A percentile compares a stretch with the other conserved stretches of the same genome.
Conservation (phyloP, 2,113 vertebrate species). For the Kryptolebias marmoratus region DNA sequence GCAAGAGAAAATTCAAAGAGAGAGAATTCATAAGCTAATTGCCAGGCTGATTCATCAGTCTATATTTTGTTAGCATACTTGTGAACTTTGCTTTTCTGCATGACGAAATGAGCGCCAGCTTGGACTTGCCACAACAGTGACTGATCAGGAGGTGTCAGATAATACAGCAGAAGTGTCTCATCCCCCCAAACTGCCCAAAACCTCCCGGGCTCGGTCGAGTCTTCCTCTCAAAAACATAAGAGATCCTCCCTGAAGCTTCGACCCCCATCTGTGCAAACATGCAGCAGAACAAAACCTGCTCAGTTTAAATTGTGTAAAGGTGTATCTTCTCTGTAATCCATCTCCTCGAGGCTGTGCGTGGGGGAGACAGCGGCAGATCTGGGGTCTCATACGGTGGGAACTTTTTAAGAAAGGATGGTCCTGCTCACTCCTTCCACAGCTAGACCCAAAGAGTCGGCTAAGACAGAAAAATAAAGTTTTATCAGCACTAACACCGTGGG, state of each 20-base stretch:
- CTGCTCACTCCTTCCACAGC: constrained; percentile 31
- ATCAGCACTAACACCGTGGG: constrained; percentile 41
- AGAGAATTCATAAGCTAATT: constrained; percentile 67
- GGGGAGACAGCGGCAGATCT: constrained; percentile 55
- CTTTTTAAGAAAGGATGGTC: not conserved
- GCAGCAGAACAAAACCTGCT: constrained; percentile 31
- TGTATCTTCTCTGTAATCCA: constrained; percentile 67
- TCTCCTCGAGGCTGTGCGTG: constrained; percentile 49
- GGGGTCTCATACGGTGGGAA: constrained; percentile 50
- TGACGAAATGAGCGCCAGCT: constrained; percentile 54
- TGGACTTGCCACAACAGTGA: constrained; percentile 39
- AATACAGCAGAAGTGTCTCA: constrained; percentile 13
- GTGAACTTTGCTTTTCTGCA: constrained; percentile 67
- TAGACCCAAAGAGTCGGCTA: constrained; percentile 30
- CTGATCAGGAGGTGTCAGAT: constrained; percentile 28
- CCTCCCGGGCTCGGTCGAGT: not conserved
- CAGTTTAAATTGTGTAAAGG: constrained; percentile 42
- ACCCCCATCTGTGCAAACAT: constrained; percentile 67
- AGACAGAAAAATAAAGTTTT: constrained; percentile 21
- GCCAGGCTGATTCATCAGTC: constrained; percentile 52
- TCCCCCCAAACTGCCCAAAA: no score
- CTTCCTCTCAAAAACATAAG: constrained; percentile 31
- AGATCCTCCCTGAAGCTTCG: constrained; percentile 36
- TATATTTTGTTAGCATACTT: constrained; percentile 47
- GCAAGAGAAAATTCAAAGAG: constrained; percentile 33